Percentiles rank a stretch among this genome's conserved stretches.
These are phyloP conservation scores for Amblyornis subalaris DNA, from an alignment of 2,113 vertebrate genomes.

Conservation along the genomic window DNA sequence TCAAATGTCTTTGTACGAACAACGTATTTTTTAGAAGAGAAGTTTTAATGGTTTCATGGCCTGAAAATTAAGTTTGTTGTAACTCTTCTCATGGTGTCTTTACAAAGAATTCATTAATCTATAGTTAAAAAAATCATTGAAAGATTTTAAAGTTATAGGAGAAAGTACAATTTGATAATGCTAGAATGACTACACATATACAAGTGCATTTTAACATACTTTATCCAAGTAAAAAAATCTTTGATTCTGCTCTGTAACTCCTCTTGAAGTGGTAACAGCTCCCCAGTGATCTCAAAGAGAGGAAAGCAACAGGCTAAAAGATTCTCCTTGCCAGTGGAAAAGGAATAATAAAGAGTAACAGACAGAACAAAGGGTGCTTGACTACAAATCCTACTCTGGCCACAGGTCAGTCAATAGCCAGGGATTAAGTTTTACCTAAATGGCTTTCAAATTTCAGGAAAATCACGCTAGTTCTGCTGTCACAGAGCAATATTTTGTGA, in stretches of 20 bases:
- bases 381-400: neutral
- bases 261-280: neutral
- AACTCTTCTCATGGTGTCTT: neutral
- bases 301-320: neutral
- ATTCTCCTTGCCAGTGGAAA: neutral
- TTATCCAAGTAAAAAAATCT: neutral
- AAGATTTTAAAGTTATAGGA: neutral
- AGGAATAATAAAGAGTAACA: neutral
- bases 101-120: neutral
- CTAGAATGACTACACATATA: neutral
- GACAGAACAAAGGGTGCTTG: neutral
- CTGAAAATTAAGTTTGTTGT: neutral
- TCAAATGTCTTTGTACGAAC: neutral
- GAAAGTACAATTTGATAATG: neutral
- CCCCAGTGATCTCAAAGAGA: neutral
- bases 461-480: neutral
- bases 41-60: neutral
- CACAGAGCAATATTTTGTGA: neutral
- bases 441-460: neutral
- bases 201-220: neutral
- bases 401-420: neutral
- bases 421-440: neutral
- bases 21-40: neutral
- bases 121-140: neutral
- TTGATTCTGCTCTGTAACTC: neutral